Evolutionary conservation across 2,888 invertebrate genomes (phyloP).

Genomic region (Nomada goodeniana): DNA sequence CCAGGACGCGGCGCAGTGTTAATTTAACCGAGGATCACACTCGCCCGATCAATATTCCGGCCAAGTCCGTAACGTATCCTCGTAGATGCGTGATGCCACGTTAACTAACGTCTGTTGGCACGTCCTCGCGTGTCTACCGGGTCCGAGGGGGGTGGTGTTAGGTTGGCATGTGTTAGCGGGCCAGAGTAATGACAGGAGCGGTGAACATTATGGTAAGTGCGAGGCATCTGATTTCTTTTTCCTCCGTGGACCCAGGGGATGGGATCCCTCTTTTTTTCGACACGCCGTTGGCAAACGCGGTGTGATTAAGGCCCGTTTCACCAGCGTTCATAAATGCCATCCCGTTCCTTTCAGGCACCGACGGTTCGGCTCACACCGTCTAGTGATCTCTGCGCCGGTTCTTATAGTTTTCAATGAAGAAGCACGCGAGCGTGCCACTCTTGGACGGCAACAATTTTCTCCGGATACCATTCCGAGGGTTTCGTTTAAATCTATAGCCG

Average conservation of each 20-base stretch:
- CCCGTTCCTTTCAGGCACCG: background rate
- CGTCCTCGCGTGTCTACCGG: slow-evolving; percentile 68
- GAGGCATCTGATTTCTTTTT: slow-evolving; percentile 58
- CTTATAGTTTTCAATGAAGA: slow-evolving; percentile 68
- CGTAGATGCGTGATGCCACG: slow-evolving; percentile 49
- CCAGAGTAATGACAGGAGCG: slow-evolving; percentile 73
- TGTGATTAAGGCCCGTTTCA: slow-evolving; percentile 62
- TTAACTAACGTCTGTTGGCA: slow-evolving; percentile 65
- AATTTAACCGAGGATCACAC: slow-evolving; percentile 62
- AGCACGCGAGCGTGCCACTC: slow-evolving; percentile 61
- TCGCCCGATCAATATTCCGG: slow-evolving; percentile 68
- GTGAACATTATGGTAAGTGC: slow-evolving; percentile 75
- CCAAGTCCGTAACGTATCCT: slow-evolving; percentile 39
- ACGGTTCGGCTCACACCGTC: slow-evolving; percentile 23
- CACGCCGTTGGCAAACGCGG: slow-evolving; percentile 24
- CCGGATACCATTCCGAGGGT: slow-evolving; percentile 12
- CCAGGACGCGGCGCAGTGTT: slow-evolving; percentile 26
- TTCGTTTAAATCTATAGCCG: slow-evolving; percentile 42
- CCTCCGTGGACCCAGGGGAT: slow-evolving; percentile 18
- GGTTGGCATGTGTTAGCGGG: slow-evolving; percentile 73
- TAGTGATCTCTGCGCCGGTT: slow-evolving; percentile 14
- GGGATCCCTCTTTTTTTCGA: slow-evolving; percentile 25
- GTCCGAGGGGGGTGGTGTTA: slow-evolving; percentile 57
- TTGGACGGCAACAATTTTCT: slow-evolving; percentile 48
- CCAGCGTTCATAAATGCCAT: slow-evolving; percentile 52